These are phyloP conservation scores for Sussaba pulchella DNA, from an alignment of 2,888 invertebrate species.

Conservation along the genomic window DNA sequence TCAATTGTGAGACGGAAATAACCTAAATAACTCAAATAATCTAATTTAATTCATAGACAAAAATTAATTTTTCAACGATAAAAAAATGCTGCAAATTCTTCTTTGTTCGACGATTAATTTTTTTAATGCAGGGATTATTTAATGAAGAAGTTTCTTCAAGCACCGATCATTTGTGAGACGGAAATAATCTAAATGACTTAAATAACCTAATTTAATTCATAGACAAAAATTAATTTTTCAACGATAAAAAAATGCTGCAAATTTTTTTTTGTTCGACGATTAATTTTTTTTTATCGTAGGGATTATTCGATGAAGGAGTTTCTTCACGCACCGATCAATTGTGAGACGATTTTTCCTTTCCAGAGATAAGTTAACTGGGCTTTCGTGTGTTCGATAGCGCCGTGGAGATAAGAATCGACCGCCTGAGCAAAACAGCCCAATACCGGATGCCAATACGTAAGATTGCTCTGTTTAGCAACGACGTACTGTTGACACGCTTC, in stretches of 20 bases:
- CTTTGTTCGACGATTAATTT: too few species aligned
- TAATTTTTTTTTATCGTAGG: not conserved
- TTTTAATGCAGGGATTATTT: too few species aligned
- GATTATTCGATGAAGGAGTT: not conserved
- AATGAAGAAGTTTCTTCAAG: too few species aligned
- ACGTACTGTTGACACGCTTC: conserved; percentile 97
- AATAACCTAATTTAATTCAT: conserved; percentile 82
- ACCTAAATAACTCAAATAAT: too few species aligned
- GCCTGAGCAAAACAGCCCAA: conserved; percentile 97
- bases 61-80: conserved; percentile 79
- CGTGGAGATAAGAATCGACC: conserved; percentile 89
- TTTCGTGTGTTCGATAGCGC: conserved; percentile 89
- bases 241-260: too few species aligned
- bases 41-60: conserved; percentile 81
- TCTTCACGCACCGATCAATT: conserved; percentile 77
- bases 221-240: conserved; percentile 80
- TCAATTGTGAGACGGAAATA: too few species aligned
- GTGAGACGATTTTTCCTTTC: conserved; percentile 84
- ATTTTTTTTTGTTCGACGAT: conserved; percentile 26
- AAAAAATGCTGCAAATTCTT: too few species aligned
- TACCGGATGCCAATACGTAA: conserved; percentile 99
- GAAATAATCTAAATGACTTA: too few species aligned
- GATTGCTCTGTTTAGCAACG: conserved; percentile 94
- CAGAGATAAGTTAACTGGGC: conserved; percentile 90
- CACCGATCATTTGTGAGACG: too few species aligned